Conservation (phyloP, 2,797 vertebrate species). For the Myioborus miniatus region DNA sequence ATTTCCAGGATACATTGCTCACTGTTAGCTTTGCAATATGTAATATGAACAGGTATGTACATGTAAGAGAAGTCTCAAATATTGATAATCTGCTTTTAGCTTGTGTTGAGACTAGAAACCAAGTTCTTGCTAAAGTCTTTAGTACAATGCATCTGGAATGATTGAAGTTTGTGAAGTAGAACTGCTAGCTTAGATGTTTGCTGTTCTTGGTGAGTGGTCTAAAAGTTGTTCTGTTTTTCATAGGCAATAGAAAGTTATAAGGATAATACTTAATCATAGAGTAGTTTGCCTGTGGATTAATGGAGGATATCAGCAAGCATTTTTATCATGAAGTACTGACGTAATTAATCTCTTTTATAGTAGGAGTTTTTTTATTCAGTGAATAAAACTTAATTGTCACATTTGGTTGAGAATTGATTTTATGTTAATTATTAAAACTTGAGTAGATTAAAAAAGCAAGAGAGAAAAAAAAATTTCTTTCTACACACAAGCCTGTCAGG, state of each 20-base stretch:
- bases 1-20: neutral
- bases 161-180: neutral
- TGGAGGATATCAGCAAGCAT: neutral
- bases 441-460: neutral
- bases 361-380: neutral
- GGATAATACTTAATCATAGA: neutral
- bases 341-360: neutral
- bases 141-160: neutral
- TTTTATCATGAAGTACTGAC: neutral
- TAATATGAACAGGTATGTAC: neutral
- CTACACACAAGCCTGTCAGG: fast-evolving
- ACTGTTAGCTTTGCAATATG: neutral
- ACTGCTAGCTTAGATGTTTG: neutral
- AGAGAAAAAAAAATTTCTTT: neutral
- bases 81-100: neutral
- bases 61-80: neutral
- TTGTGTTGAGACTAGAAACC: neutral
- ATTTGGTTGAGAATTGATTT: neutral
- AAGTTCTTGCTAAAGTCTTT: neutral
- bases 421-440: neutral
- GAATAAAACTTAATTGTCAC: neutral
- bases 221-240: neutral
- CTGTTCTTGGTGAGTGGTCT: neutral
- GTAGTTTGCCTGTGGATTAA: neutral
- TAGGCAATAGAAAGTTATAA: neutral